A percentile compares a stretch with the other conserved stretches of the same genome.
Evolutionary conservation across 2,113 vertebrate genomes (phyloP).

Genomic region (Pterocles burchelli): DNA sequence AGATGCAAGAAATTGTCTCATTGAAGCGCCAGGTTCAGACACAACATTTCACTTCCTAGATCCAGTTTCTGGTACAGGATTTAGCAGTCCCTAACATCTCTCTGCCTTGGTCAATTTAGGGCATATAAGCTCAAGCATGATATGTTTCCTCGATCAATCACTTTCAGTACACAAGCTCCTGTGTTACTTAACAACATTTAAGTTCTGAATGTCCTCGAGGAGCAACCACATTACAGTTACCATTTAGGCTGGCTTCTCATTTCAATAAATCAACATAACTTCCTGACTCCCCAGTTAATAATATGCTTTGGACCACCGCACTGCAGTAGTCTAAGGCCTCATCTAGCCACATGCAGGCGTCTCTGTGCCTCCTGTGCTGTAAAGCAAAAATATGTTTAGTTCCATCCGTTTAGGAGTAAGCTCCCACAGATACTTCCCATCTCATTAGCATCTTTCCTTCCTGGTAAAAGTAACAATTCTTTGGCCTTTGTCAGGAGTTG

Average conservation of each 20-base stretch:
- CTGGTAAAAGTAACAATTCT: background rate
- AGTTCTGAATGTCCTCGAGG: background rate
- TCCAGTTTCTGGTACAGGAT: background rate
- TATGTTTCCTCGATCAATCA: background rate
- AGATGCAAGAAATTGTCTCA: background rate
- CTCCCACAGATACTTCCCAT: background rate
- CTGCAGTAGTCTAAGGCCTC: background rate
- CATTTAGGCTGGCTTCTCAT: background rate
- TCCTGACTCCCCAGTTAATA: background rate
- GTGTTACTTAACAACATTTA: background rate
- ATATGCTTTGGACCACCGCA: background rate
- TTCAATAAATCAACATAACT: background rate
- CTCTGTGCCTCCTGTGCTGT: background rate
- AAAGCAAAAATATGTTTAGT: background rate
- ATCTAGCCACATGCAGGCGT: background rate
- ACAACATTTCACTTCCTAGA: background rate
- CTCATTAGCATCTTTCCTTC: background rate
- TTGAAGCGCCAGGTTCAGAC: background rate
- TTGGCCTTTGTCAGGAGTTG: background rate
- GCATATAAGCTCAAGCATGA: background rate
- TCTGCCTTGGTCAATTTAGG: background rate
- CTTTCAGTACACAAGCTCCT: background rate
- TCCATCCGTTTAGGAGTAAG: background rate
- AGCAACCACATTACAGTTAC: background rate
- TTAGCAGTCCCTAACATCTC: background rate